Evolutionary conservation across 2,797 vertebrate genomes (phyloP), one percentile per base, ranked within the genome.

Genomic region (Macropodus opercularis): DNA sequence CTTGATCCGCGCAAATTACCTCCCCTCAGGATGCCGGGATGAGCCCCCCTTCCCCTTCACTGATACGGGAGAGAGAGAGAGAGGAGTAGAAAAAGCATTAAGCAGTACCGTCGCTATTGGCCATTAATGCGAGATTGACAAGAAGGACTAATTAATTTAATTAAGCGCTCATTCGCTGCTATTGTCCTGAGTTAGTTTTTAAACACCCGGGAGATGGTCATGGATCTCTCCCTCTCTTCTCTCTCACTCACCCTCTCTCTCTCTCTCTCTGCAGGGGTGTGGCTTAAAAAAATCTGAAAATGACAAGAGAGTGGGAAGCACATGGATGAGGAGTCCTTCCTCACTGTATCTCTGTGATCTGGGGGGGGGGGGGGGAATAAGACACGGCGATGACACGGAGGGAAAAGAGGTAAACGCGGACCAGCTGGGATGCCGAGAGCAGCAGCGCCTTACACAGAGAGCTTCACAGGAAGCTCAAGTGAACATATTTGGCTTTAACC

Each of bases 81-180:
- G 29, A 59, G 39, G 31, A 74, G 60, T 63, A 34, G 8, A 31
- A 43, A 41, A 75, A 70, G 72, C 77, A 85, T 77, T 83, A 87
- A 80, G 72, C 77, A 71, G 79, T 79, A 77, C 85, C 85, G 79
- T 79, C 71, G 90, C 93, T 91, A 92, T 92, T 92, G 94, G 93
- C 87, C 93, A 93, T 94, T 93, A 90, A 95, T 94, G 92, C 92
- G 61, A 85, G 93, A 94, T 93, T 94, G 94, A 96, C 94, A 94
- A 94, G 92, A 91, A 91, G 89, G 91, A 92, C 94, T 95, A 95
- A 96, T 95, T 96, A 95, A 96, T 96, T 95, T 93, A 95, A 96
- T 96, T 95, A 96, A 92, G 92, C 90, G 93, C 90, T 92, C 92
- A 88, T 93, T 90, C 92, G 85, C 89, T 89, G 92, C 91, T 79